phyloP scores from a whole-genome alignment of 2,797 vertebrate species.

The Tamandua tetradactyla region DNA sequence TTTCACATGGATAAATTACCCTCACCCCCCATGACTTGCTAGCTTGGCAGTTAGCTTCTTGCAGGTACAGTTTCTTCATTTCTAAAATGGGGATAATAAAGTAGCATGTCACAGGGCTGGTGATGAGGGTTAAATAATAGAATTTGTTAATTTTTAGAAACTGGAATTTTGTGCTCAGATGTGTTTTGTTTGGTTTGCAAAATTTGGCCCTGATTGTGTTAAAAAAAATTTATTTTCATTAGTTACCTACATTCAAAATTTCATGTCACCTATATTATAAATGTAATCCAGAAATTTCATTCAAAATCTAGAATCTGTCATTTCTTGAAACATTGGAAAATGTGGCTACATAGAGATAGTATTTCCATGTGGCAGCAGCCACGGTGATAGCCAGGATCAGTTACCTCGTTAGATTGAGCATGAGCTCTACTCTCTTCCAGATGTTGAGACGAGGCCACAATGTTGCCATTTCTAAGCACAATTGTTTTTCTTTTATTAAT shows the following conservation, averaged over 20 bases:
- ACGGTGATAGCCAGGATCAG: neutral
- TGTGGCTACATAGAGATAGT: neutral
- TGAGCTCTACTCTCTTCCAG: neutral
- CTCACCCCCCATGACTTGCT: neutral
- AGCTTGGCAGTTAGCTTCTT: neutral
- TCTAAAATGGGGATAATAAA: neutral
- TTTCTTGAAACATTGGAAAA: neutral
- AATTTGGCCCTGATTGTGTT: neutral
- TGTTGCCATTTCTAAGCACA: neutral
- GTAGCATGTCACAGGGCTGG: neutral
- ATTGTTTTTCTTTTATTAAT: neutral
- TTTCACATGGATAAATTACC: neutral
- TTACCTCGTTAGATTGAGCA: neutral
- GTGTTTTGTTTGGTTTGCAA: neutral
- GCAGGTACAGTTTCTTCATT: neutral
- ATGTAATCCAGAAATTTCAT: neutral
- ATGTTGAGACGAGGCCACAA: neutral
- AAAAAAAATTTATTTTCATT: conserved; percentile 22
- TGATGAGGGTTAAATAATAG: neutral
- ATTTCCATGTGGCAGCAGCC: neutral
- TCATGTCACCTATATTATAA: neutral
- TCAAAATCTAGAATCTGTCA: neutral
- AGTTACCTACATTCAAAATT: neutral
- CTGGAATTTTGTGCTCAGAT: neutral
- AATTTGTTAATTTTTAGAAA: neutral